A percentile compares a stretch with the other conserved stretches of the same genome.
Evolutionary conservation across 2,888 invertebrate genomes (phyloP).

Genomic region (Malthinus seriepunctatus): DNA sequence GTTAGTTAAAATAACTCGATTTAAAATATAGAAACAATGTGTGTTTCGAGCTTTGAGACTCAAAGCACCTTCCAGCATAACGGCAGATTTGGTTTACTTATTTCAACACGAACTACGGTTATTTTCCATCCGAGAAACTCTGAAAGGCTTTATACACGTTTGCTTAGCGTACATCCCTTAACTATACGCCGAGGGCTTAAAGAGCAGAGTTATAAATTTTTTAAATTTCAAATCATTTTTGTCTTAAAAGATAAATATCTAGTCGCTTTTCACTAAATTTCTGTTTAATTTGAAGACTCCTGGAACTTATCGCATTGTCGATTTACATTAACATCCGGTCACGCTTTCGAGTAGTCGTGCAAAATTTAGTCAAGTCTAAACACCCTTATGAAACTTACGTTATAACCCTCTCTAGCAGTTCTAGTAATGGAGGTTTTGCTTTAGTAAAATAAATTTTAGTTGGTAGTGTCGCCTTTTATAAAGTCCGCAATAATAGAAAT

Average conservation of each 20-base stretch:
- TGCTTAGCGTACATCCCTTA: slow-evolving; percentile 24
- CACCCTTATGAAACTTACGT: too few relatives aligned
- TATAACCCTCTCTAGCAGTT: too few relatives aligned
- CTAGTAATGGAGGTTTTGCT: too few relatives aligned
- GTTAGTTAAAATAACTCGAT: slow-evolving; percentile 1
- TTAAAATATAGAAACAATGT: slow-evolving; percentile 8
- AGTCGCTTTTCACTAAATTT: neutral
- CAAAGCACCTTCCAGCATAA: slow-evolving; percentile 7
- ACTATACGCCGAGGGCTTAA: slow-evolving; percentile 6
- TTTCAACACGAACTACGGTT: slow-evolving; percentile 34
- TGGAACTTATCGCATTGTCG: neutral
- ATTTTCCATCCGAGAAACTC: slow-evolving; percentile 38
- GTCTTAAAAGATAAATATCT: neutral
- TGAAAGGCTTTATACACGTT: slow-evolving; percentile 34
- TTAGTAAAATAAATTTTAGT: too few relatives aligned
- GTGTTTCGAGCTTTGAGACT: slow-evolving; percentile 3
- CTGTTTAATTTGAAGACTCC: neutral
- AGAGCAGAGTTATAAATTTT: neutral
- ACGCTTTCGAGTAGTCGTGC: too few relatives aligned
- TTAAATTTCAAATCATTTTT: neutral
- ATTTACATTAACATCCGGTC: neutral
- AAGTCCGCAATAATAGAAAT: too few relatives aligned
- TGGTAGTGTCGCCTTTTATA: too few relatives aligned
- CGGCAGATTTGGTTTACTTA: slow-evolving; percentile 33
- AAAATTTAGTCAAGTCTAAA: too few relatives aligned